Percentiles rank a stretch among this genome's conserved stretches.
These are phyloP conservation scores for Onychorhynchus coronatus DNA, from an alignment of 2,113 vertebrate genomes.

Conservation along the genomic window DNA sequence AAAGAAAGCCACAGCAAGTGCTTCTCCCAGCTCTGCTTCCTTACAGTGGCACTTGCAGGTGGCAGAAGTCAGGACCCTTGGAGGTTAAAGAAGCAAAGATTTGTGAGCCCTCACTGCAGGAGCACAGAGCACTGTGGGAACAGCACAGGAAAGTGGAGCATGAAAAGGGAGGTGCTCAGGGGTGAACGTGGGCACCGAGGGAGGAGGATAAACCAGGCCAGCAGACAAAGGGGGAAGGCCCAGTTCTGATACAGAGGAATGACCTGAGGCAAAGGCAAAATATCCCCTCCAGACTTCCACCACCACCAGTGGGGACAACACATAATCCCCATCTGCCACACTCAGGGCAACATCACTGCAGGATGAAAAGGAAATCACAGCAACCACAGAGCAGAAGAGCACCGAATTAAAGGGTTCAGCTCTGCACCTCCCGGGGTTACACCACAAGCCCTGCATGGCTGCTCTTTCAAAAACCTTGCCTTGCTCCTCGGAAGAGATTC, in stretches of 20 bases:
- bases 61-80: background rate
- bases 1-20: background rate
- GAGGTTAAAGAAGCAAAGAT: background rate
- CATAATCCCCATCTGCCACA: background rate
- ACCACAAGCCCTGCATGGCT: fast-evolving
- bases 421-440: background rate
- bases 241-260: background rate
- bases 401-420: background rate
- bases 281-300: background rate
- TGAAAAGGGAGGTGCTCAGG: fast-evolving
- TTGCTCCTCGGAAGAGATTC: background rate
- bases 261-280: background rate
- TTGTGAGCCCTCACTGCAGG: background rate
- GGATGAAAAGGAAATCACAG: background rate
- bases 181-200: background rate
- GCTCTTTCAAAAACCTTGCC: background rate
- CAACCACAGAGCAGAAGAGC: background rate
- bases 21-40: background rate
- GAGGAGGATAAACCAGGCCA: background rate
- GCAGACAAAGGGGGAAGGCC: background rate
- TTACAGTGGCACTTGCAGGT: fast-evolving
- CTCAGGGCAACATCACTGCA: background rate
- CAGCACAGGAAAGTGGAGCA: background rate
- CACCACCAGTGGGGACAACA: background rate
- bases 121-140: background rate